Conservation (phyloP, 2,797 vertebrate species). For the Myiotriccus ornatus region DNA sequence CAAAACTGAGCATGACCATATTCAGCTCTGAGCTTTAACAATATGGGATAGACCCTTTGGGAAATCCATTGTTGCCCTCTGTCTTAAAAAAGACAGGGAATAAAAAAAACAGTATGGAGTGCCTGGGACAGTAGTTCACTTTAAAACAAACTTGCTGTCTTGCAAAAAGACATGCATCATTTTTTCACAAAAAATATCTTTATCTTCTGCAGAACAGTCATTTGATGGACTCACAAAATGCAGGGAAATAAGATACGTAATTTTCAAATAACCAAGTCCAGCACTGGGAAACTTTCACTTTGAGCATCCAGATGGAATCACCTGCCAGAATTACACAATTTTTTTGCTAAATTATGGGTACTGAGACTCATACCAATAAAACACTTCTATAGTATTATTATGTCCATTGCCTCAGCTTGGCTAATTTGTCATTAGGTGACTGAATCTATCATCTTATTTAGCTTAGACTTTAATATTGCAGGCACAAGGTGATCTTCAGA, state of each 20-base stretch:
- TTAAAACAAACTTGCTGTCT: background rate
- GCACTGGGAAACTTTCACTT: background rate
- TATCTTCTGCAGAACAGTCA: background rate
- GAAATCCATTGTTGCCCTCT: background rate
- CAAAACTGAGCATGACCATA: background rate
- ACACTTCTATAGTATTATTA: background rate
- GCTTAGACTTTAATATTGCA: conserved; percentile 19
- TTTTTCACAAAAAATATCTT: background rate
- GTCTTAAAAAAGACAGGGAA: background rate
- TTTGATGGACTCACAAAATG: background rate
- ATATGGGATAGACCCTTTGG: accelerated
- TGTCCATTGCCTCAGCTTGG: background rate
- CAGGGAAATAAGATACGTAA: background rate
- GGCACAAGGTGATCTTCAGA: conserved; percentile 67
- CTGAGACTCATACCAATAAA: conserved; percentile 3
- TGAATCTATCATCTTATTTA: conserved; percentile 32
- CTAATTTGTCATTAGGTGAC: conserved; percentile 22
- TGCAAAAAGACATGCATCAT: background rate
- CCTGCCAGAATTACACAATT: background rate
- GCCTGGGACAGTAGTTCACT: background rate
- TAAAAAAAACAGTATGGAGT: background rate
- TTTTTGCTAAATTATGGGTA: conserved; percentile 5
- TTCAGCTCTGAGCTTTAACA: background rate
- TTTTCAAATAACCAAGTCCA: background rate
- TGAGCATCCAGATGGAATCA: background rate